Evolutionary conservation across 2,113 vertebrate genomes (phyloP).

Genomic region (Connochaetes taurinus): DNA sequence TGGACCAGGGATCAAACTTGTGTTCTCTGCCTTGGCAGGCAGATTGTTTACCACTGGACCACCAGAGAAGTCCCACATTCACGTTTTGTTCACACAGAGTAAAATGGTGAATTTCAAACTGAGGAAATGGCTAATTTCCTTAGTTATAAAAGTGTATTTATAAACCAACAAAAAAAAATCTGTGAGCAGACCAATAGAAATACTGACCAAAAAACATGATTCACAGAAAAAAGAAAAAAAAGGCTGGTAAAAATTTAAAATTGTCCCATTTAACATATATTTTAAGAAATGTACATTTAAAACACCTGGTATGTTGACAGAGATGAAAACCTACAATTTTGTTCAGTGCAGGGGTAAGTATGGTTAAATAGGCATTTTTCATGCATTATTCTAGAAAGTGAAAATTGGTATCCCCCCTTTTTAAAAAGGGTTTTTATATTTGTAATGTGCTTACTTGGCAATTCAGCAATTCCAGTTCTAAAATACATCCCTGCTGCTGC

Average conservation of each 20-base stretch:
- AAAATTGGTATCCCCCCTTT: background rate
- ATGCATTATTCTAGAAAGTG: background rate
- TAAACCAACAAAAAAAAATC: background rate
- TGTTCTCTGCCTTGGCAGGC: background rate
- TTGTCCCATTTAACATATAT: background rate
- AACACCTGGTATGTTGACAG: background rate
- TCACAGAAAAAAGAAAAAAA: background rate
- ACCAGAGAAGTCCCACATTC: background rate
- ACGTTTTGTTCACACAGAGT: background rate
- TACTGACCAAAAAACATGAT: background rate
- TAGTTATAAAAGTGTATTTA: background rate
- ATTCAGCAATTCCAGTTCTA: background rate
- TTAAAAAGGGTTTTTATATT: background rate
- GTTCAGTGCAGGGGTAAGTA: background rate
- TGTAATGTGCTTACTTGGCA: background rate
- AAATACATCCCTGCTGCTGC: background rate
- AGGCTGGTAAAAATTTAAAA: background rate
- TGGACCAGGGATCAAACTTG: background rate
- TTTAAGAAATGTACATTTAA: background rate
- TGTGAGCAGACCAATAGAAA: background rate
- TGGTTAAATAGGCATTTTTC: background rate
- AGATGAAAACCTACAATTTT: background rate
- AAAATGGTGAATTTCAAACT: background rate
- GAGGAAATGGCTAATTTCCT: background rate
- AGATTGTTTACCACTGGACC: background rate